Evolutionary conservation across 2,797 vertebrate genomes (phyloP).

Genomic region (Melanotaenia maccullochi): DNA sequence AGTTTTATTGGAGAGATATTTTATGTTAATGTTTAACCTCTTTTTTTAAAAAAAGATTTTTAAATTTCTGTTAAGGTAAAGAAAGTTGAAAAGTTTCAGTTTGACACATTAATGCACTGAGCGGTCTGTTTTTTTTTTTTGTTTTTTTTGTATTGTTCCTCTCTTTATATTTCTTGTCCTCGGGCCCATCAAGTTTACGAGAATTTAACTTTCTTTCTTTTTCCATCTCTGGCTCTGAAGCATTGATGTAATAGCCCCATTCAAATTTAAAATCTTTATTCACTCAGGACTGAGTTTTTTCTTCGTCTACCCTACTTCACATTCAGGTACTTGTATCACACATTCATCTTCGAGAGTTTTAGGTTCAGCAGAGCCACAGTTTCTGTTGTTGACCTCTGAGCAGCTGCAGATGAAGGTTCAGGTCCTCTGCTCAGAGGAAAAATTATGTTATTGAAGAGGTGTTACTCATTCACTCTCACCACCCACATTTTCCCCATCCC

Average conservation of each 20-base stretch:
- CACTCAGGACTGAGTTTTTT: not conserved
- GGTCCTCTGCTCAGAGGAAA: conserved; percentile 27
- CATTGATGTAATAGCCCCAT: not conserved
- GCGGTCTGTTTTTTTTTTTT: too few relatives aligned
- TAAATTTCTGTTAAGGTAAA: too few relatives aligned
- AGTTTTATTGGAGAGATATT: too few relatives aligned
- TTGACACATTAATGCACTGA: too few relatives aligned
- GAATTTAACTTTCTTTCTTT: too few relatives aligned
- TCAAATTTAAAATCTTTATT: not conserved
- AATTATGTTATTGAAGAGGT: conserved; percentile 6
- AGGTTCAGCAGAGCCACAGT: not conserved
- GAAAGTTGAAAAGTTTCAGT: too few relatives aligned
- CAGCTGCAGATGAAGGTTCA: conserved; percentile 13
- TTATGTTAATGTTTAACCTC: too few relatives aligned
- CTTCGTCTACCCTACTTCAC: not conserved
- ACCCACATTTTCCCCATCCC: conserved; percentile 40
- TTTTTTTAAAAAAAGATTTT: too few relatives aligned
- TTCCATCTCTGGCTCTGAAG: too few relatives aligned
- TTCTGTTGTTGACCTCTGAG: conserved; percentile 25
- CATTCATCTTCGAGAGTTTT: conserved; percentile 22
- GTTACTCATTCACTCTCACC: conserved; percentile 48
- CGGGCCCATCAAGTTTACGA: too few relatives aligned
- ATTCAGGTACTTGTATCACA: conserved; percentile 1
- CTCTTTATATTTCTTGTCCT: too few relatives aligned
- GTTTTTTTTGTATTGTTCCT: too few relatives aligned